Evolutionary conservation across 2,113 vertebrate genomes (phyloP).

Genomic region (Tachuris rubrigastra): DNA sequence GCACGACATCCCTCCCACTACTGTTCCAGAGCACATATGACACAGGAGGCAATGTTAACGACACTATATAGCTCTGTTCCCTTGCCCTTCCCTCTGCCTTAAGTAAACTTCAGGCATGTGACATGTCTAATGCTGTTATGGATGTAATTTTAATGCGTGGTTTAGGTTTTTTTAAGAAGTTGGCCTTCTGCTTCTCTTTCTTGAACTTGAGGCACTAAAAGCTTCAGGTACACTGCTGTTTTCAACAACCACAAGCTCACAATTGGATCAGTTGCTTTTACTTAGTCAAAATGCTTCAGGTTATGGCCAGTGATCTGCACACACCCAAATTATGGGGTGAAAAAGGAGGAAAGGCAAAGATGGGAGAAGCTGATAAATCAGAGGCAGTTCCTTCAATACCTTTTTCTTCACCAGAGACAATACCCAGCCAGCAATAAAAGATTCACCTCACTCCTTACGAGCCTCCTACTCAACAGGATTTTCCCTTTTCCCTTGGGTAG

Average conservation of each 20-base stretch:
- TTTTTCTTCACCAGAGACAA: background rate
- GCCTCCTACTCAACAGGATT: background rate
- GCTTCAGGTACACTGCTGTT: background rate
- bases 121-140: accelerated
- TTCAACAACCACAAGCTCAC: background rate
- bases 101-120: background rate
- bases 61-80: background rate
- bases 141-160: background rate
- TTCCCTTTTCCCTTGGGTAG: conserved; percentile 60
- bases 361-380: background rate
- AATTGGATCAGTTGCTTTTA: background rate
- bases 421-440: background rate
- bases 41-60: background rate
- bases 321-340: background rate
- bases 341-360: background rate
- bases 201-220: background rate
- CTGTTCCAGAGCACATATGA: background rate
- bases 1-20: background rate
- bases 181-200: background rate
- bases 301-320: background rate
- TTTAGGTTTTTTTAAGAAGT: background rate
- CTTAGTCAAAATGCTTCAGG: background rate
- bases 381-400: background rate
- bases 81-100: background rate
- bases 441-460: background rate